Evolutionary conservation across 2,113 vertebrate genomes (phyloP).

Genomic region (Eonycteris spelaea): DNA sequence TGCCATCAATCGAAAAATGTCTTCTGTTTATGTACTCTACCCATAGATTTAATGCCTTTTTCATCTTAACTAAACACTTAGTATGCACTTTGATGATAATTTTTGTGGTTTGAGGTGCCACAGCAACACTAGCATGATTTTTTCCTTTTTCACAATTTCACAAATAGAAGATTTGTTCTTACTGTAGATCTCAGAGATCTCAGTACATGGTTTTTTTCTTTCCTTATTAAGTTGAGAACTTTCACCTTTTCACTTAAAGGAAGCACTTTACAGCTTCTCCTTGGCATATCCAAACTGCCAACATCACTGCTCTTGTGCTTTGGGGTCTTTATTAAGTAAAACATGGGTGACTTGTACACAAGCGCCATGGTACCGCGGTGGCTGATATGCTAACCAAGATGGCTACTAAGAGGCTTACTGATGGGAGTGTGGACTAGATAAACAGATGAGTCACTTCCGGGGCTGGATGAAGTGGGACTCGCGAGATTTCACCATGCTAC

Average conservation of each 20-base stretch:
- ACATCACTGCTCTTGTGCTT: neutral
- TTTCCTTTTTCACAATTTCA: neutral
- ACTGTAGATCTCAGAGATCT: neutral
- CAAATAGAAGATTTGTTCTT: no score
- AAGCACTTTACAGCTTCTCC: neutral
- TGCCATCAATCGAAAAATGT: neutral
- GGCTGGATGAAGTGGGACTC: neutral
- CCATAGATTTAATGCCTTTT: neutral
- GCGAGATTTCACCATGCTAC: neutral
- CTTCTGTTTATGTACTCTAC: no score
- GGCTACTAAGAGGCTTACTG: neutral
- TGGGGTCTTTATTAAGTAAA: neutral
- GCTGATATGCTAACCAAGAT: neutral
- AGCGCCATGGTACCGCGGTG: neutral
- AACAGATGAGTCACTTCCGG: neutral
- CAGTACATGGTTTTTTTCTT: neutral
- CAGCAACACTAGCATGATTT: neutral
- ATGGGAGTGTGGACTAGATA: neutral
- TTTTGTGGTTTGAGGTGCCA: neutral
- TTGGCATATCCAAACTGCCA: neutral
- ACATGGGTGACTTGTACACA: neutral
- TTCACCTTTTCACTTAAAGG: neutral
- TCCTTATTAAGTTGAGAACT: neutral
- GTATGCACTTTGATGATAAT: neutral
- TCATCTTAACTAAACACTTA: neutral